A percentile compares a stretch with the other conserved stretches of the same genome.
phyloP scores from a whole-genome alignment of 2,888 invertebrate species.

The Lasius platythorax region DNA sequence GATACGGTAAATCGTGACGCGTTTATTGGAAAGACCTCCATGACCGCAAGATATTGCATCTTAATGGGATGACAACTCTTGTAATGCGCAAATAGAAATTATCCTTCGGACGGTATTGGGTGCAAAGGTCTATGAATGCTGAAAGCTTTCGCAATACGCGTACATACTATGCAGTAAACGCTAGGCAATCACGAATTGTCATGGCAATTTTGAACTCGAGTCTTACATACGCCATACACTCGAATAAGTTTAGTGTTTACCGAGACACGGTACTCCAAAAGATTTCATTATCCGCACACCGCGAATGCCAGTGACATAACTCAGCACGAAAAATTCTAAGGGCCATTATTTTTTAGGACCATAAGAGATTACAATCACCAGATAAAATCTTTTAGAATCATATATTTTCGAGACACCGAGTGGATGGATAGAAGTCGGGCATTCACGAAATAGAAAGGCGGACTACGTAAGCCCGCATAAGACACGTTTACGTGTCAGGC shows the following conservation, averaged over 20 bases:
- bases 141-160: not conserved
- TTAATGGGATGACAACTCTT: not conserved
- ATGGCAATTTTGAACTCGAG: not conserved
- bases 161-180: not conserved
- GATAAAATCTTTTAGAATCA: not conserved
- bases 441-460: conserved; percentile 76
- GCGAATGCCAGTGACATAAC: not conserved
- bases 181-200: not conserved
- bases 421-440: conserved; percentile 55
- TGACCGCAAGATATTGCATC: conserved; percentile 5
- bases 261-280: not conserved
- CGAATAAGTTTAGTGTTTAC: not conserved
- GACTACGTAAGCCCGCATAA: conserved; percentile 73
- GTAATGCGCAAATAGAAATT: not conserved
- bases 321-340: not conserved
- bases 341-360: not conserved
- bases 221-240: not conserved
- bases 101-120: not conserved
- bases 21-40: not conserved
- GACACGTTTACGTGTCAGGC: conserved; percentile 77
- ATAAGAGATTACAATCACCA: not conserved
- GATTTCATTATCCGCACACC: not conserved
- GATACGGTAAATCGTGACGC: conserved; percentile 1
- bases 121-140: not conserved
- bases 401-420: conserved; percentile 33